Conservation (phyloP, 1,140 invertebrate genomes). For the Carcinoscorpius rotundicauda region DNA sequence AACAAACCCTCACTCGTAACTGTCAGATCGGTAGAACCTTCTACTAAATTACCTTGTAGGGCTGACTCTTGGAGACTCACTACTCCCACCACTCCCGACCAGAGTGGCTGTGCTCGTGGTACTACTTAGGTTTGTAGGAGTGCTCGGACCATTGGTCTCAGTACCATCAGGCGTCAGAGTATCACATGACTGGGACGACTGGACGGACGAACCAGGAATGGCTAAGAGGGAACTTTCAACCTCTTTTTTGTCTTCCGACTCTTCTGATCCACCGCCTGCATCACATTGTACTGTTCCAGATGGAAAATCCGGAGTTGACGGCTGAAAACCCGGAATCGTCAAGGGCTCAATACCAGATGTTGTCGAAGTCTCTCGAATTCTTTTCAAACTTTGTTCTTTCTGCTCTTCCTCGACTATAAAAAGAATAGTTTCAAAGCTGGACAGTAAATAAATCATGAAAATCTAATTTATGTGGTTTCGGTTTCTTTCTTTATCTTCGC, state of each 20-base stretch:
- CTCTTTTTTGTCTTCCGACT: neutral
- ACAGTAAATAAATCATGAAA: too few species aligned
- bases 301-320: constrained; percentile 22
- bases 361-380: constrained; percentile 14
- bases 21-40: too few species aligned
- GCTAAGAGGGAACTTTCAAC: too few species aligned
- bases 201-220: neutral
- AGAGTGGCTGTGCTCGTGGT: constrained; percentile 41
- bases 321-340: constrained; percentile 21
- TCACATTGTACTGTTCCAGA: neutral
- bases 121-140: constrained; percentile 55
- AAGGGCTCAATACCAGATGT: neutral
- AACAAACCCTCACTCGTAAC: too few species aligned
- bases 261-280: neutral
- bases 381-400: constrained; percentile 19
- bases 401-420: constrained; percentile 25
- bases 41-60: constrained; percentile 10
- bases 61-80: constrained; percentile 20
- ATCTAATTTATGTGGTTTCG: too few species aligned
- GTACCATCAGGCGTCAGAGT: constrained; percentile 11
- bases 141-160: constrained; percentile 44
- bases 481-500: too few species aligned
- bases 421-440: too few species aligned
- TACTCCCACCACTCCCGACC: constrained; percentile 36
- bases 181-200: constrained; percentile 55